Evolutionary conservation across 2,797 vertebrate genomes (phyloP), one percentile per base, ranked within the genome.

Genomic region (Diplodus sargus): DNA sequence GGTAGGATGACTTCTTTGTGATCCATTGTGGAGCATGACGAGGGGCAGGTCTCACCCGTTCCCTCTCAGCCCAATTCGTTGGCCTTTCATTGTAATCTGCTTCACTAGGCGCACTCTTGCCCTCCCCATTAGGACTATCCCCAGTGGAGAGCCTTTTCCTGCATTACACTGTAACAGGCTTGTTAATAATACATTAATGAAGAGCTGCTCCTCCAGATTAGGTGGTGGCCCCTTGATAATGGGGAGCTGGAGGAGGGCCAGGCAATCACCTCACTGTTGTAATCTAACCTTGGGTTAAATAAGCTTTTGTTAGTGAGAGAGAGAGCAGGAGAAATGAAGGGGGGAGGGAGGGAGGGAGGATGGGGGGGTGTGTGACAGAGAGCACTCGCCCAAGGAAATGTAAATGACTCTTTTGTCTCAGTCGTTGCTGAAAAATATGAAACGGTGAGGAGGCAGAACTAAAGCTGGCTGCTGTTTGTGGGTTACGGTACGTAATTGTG

Each of bases 171-270:
- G 94, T 96, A 96, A 95, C 94, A 90, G 84, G 94, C 95, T 96
- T 95, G 95, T 97, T 97, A 97, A 97, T 97, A 96, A 97, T 96
- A 96, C 96, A 97, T 97, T 96, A 96, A 97, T 97, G 96, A 97
- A 96, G 95, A 96, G 93, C 92, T 92, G 91, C 95, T 96, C 95
- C 95, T 96, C 95, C 94, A 96, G 95, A 96, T 97, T 96, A 96
- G 95, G 95, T 95, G 94, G 94, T 87, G 94, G 94, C 93, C 94
- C 92, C 95, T 96, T 97, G 96, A 96, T 97, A 97, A 97, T 96
- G 95, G 94, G 91, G 85, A 86, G 89, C 95, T 97, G 96, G 95
- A 97, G 94, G 93, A 93, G 93, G 95, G 95, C 94, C 95, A 97
- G 93, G 90, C 91, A 94, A 95, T 95, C 95, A 91, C 92, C 92